A percentile compares a stretch with the other conserved stretches of the same genome.
These are phyloP conservation scores for Scomberomorus guttatus DNA, from an alignment of 2,797 vertebrate species.

Conservation along the genomic window DNA sequence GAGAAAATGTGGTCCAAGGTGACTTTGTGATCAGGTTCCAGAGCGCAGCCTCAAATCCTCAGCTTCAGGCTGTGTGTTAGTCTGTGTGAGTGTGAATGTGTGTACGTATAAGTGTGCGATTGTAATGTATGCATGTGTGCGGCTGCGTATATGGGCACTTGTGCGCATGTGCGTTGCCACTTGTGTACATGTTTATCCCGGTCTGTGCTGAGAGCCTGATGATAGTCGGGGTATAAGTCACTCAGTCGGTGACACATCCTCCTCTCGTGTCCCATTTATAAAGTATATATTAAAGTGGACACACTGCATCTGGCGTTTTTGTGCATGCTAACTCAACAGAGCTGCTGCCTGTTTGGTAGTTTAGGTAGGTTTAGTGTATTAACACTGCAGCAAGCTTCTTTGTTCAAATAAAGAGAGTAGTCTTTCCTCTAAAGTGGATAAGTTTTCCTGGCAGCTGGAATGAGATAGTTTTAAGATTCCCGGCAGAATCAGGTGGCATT, in stretches of 20 bases:
- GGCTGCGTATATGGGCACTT: conserved; percentile 43
- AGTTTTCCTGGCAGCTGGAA: conserved; percentile 23
- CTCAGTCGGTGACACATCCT: conserved; percentile 27
- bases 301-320: conserved; percentile 27
- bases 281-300: conserved; percentile 41
- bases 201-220: conserved; percentile 58
- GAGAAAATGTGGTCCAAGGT: conserved; percentile 87
- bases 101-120: conserved; percentile 43
- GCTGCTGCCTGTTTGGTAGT: conserved; percentile 26
- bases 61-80: conserved; percentile 76
- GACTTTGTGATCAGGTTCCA: conserved; percentile 89
- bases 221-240: conserved; percentile 50
- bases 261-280: conserved; percentile 29
- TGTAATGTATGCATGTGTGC: conserved; percentile 59
- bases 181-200: conserved; percentile 65
- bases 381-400: conserved; percentile 14
- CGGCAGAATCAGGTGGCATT: neutral
- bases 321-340: conserved; percentile 41
- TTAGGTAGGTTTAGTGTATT: conserved; percentile 34
- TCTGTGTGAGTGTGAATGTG: conserved; percentile 50
- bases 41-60: conserved; percentile 85
- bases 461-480: conserved; percentile 1
- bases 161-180: conserved; percentile 28
- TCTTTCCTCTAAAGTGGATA: neutral
- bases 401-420: neutral